Percentiles rank a stretch among this genome's conserved stretches.
These are phyloP conservation scores for Leptinotarsa rubiginosa DNA, from an alignment of 2,888 invertebrate species.

Conservation along the genomic window DNA sequence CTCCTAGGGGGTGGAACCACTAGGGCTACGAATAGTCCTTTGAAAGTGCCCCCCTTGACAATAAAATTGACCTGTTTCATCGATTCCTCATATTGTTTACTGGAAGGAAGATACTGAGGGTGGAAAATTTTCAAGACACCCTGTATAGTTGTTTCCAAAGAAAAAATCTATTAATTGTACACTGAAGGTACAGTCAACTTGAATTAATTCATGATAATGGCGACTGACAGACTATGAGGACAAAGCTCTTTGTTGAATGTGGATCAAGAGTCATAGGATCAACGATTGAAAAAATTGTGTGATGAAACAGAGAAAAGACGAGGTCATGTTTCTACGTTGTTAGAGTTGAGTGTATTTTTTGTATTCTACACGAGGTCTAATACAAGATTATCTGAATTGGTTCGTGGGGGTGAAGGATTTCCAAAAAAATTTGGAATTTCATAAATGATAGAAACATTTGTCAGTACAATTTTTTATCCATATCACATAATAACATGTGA, in stretches of 20 bases:
- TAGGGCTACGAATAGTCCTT: no score
- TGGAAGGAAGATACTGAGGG: no score
- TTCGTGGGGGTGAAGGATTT: neutral
- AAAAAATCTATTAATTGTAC: slow-evolving; percentile 9
- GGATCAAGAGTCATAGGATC: slow-evolving; percentile 36
- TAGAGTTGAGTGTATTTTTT: neutral
- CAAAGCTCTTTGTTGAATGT: slow-evolving; percentile 34
- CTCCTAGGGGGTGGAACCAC: no score
- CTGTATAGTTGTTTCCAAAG: neutral
- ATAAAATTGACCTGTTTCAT: no score
- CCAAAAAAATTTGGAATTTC: neutral
- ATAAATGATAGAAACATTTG: no score
- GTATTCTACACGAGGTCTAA: neutral
- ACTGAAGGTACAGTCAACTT: slow-evolving; percentile 2
- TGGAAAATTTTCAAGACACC: no score
- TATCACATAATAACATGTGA: no score
- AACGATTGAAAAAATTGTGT: slow-evolving; percentile 8
- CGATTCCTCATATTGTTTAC: no score
- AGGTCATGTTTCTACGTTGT: slow-evolving; percentile 3
- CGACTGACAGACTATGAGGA: slow-evolving; percentile 20
- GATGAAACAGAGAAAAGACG: slow-evolving; percentile 2
- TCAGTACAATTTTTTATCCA: no score
- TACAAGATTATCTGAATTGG: neutral
- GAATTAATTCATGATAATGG: slow-evolving; percentile 20
- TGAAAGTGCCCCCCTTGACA: no score